Evolutionary conservation across 2,888 invertebrate genomes (phyloP).

Genomic region (Nowickia ferox): DNA sequence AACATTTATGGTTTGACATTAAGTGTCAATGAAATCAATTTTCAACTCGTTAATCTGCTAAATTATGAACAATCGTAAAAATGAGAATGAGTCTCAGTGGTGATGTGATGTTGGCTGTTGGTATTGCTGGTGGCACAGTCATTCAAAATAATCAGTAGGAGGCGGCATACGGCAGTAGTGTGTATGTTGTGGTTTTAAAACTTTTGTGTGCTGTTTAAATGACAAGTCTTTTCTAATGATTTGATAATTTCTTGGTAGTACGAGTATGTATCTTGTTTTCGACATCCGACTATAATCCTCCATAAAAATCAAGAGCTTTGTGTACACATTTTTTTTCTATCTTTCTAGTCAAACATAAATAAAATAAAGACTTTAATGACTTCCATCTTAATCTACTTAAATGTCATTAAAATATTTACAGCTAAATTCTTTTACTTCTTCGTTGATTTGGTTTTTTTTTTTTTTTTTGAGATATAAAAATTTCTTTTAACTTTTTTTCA

Average conservation of each 20-base stretch:
- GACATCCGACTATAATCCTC: constrained; percentile 22
- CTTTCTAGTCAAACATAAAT: constrained; percentile 2
- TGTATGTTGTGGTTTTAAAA: constrained; percentile 37
- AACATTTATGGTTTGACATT: constrained; percentile 75
- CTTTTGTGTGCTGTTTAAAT: constrained; percentile 34
- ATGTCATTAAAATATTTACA: constrained; percentile 55
- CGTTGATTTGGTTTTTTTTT: constrained; percentile 1
- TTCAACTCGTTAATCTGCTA: constrained; percentile 80
- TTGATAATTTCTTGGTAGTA: constrained; percentile 30
- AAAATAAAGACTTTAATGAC: constrained; percentile 29
- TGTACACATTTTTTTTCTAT: constrained; percentile 12
- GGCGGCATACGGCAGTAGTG: constrained; percentile 34
- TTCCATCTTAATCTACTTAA: constrained; percentile 60
- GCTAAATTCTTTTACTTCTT: constrained; percentile 33
- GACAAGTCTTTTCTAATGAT: constrained; percentile 39
- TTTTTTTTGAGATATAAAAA: neutral
- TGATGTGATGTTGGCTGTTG: neutral
- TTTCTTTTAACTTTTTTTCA: constrained; percentile 1
- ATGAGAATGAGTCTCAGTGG: neutral
- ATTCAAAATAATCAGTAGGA: constrained; percentile 51
- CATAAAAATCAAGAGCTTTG: constrained; percentile 52
- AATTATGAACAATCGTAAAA: constrained; percentile 77
- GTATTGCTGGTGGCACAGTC: constrained; percentile 28
- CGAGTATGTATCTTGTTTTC: neutral
- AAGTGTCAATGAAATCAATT: constrained; percentile 81